Evolutionary conservation across 1,140 invertebrate genomes (phyloP).

Genomic region (Drosophila lacteicornis): DNA sequence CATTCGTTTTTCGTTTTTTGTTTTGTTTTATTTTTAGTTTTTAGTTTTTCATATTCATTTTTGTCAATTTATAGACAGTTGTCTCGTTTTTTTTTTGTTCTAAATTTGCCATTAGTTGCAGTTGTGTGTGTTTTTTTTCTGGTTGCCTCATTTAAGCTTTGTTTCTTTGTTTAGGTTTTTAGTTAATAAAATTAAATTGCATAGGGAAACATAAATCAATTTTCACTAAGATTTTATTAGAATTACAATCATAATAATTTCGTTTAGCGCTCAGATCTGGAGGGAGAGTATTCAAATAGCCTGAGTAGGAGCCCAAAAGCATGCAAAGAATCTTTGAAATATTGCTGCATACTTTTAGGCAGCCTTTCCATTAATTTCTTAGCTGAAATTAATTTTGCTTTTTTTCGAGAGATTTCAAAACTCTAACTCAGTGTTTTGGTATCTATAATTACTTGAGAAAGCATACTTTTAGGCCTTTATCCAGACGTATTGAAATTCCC

Average conservation of each 20-base stretch:
- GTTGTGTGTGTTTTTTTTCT: conserved; percentile 31
- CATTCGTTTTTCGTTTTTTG: conserved; percentile 7
- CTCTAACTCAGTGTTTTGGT: neutral
- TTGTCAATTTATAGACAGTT: conserved; percentile 70
- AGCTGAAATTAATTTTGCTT: too few species aligned
- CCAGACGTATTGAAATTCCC: neutral
- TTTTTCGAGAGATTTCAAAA: neutral
- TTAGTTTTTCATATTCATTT: conserved; percentile 10
- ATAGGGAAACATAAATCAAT: conserved; percentile 63
- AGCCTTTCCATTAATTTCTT: too few species aligned
- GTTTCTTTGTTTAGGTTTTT: conserved; percentile 43
- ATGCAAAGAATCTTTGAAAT: too few species aligned
- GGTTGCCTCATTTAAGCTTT: conserved; percentile 77
- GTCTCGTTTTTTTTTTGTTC: conserved; percentile 46
- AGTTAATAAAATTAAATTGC: conserved; percentile 55
- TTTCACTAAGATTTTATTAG: conserved; percentile 75
- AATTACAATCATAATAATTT: conserved; percentile 68
- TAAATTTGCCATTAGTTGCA: conserved; percentile 50
- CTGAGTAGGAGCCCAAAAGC: neutral
- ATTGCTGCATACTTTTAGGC: neutral
- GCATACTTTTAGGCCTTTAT: neutral
- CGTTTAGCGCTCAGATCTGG: conserved; percentile 62
- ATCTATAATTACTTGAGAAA: neutral
- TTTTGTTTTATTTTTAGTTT: conserved; percentile 13
- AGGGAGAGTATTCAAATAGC: neutral